phyloP scores from a whole-genome alignment of 2,113 vertebrate genomes.

The Psophia crepitans region DNA sequence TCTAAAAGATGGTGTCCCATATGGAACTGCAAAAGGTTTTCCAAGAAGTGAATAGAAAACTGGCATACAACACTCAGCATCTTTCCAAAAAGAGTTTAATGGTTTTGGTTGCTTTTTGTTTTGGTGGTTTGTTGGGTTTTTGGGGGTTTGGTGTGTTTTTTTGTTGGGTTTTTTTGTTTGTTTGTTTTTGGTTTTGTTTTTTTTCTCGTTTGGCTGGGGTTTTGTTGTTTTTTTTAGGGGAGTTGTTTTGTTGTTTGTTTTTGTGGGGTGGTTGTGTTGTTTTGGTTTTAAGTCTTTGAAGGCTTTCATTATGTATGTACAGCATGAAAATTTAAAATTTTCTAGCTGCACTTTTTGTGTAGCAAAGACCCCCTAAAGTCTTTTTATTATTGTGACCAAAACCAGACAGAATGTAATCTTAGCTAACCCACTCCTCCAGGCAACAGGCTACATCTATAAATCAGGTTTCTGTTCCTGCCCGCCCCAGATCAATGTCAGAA shows the following conservation, averaged over 20 bases:
- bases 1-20: conserved; percentile 54
- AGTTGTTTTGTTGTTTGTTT: background rate
- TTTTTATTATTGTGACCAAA: background rate
- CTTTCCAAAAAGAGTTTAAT: background rate
- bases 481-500: conserved; percentile 40
- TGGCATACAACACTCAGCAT: background rate
- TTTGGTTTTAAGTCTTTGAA: background rate
- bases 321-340: background rate
- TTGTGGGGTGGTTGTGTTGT: too few relatives aligned
- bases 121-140: background rate
- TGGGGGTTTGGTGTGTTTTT: background rate
- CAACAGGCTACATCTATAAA: conserved; percentile 20
- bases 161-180: background rate
- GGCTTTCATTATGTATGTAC: rapidly evolving
- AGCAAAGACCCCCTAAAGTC: background rate
- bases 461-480: background rate
- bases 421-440: conserved; percentile 30
- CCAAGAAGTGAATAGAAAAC: conserved; percentile 39
- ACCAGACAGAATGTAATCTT: background rate
- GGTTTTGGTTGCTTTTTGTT: background rate
- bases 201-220: background rate
- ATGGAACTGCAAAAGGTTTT: conserved; percentile 53
- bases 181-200: background rate
- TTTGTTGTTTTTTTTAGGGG: background rate
- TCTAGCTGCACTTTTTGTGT: background rate